Evolutionary conservation across 2,888 invertebrate genomes (phyloP), one percentile per base, ranked within the genome.

Genomic region (Cephus pygmeus): DNA sequence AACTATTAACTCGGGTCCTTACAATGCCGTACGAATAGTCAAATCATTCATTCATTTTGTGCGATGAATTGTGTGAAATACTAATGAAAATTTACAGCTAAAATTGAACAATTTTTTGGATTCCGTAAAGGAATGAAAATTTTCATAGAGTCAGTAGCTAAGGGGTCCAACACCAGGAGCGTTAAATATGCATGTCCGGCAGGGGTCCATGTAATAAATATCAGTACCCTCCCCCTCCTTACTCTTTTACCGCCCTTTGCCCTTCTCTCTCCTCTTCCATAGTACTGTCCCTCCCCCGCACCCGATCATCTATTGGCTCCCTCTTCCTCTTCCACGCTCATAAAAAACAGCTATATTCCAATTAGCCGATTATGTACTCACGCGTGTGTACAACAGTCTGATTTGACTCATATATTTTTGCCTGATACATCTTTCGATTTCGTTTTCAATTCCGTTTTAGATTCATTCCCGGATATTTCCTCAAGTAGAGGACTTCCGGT

Each of bases 241-340:
- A 11, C 30, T 40, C 56, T 56, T 56, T 56, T 73, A 77, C 78
- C 78, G 78, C 77, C 77, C 78, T 76, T 75, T 77, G 73, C 33
- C 69, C 69, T 76, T 79, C 76, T 74, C 75, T 75, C 74, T 68
- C 4, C 73, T 69, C 68, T 74, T 75, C 78, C 78, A 76, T 69
- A 69, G 31, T 12, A 30, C 74, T 34, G 56, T 77, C 77, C 76
- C 76, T 75, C 77, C 81, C 84, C 83, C 83, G 80, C 81, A 75
- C 82, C 78, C 56, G 80, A 77, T 77, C 86, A 85, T 85, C 85
- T 87, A 79, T 83, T 80, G 84, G 88, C 86, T 88, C 91, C 90
- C 91, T 90, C 89, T 91, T 91, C 91, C 91, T 91, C 90, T 91
- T 91, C 90, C 90, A 90, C 91, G 91, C 90, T 91, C 90, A 91